Base-by-base conservation (phyloP, 2,113 vertebrate genomes). In the Arvicanthis niloticus region DNA sequence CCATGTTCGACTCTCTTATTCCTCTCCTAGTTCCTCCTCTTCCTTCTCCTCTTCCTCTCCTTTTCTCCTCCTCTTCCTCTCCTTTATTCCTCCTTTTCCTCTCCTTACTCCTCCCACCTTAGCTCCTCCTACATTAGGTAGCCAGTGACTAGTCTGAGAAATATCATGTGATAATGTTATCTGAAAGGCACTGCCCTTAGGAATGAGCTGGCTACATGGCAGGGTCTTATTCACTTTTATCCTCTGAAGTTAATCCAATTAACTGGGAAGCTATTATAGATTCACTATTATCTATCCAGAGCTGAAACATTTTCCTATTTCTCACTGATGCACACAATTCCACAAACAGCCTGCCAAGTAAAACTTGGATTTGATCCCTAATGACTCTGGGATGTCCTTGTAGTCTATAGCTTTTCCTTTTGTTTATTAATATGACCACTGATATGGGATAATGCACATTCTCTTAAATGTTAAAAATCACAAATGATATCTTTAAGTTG, bases 201-300 rank as follows among this genome's bases (percentile, higher is more conserved):
- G 40, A 95, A 92, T 19, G 37, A 93, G 51, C 37, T 51, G 93
- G 62, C 92, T 88, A 92, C 80, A 65, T 90, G 78, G 56, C 65
- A 93, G 62, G 65, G 29, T 96, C 65, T 48, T 72, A 29, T 96
- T 77, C 81, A 48, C 80, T 77, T 86, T 73, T 78, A 81, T 76
- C 37, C 40, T 37, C n/a, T 73, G 45, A 97, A 88, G 91, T 91
- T 92, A 96, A 96, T 97, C 90, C 88, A 96, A 94, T 97, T 94
- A 96, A 62, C 60, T 75, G 60, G 72, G 93, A 97, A 97, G 72
- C 80, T 89, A 94, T 82, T 89, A 68, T 34, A 94, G 84, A 88
- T 67, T 90, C 65, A 92, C 73, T 81, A 21, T 75, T 96, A 73
- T 85, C 93, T 77, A 85, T 29, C 70, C 75, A 67, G 67, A 89